These are phyloP conservation scores for Tachypleus tridentatus DNA, from an alignment of 1,140 invertebrate species.

Conservation along the genomic window DNA sequence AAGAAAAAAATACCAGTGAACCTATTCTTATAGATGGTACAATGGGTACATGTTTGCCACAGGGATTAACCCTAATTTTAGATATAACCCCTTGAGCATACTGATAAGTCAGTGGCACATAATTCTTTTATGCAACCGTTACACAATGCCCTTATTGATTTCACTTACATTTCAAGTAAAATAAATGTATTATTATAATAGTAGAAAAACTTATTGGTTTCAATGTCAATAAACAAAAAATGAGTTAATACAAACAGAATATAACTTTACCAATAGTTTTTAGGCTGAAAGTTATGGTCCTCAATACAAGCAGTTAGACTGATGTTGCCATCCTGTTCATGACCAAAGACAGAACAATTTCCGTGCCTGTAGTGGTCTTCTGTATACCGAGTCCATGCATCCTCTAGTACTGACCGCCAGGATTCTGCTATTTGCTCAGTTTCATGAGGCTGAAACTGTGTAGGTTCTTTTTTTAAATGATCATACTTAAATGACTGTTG, in stretches of 20 bases:
- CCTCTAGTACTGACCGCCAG: slow-evolving; percentile 56
- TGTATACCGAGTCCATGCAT: slow-evolving; percentile 73
- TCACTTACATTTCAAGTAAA: slow-evolving; percentile 2
- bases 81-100: no score
- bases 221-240: slow-evolving; percentile 3
- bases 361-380: slow-evolving; percentile 86
- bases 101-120: no score
- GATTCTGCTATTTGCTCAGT: slow-evolving; percentile 48
- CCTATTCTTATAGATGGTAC: no score
- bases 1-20: no score
- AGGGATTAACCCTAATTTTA: no score
- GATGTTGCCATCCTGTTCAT: slow-evolving; percentile 46
- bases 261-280: slow-evolving; percentile 69
- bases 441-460: slow-evolving; percentile 58
- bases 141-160: slow-evolving; percentile 11
- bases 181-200: background rate
- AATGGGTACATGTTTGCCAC: no score
- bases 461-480: slow-evolving; percentile 86
- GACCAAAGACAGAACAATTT: slow-evolving; percentile 61
- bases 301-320: slow-evolving; percentile 81
- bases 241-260: slow-evolving; percentile 29
- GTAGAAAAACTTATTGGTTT: background rate
- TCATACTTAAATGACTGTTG: slow-evolving; percentile 94
- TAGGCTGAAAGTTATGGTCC: slow-evolving; percentile 95
- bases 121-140: no score